Conservation (phyloP, 2,797 vertebrate species). For the Spizella passerina region DNA sequence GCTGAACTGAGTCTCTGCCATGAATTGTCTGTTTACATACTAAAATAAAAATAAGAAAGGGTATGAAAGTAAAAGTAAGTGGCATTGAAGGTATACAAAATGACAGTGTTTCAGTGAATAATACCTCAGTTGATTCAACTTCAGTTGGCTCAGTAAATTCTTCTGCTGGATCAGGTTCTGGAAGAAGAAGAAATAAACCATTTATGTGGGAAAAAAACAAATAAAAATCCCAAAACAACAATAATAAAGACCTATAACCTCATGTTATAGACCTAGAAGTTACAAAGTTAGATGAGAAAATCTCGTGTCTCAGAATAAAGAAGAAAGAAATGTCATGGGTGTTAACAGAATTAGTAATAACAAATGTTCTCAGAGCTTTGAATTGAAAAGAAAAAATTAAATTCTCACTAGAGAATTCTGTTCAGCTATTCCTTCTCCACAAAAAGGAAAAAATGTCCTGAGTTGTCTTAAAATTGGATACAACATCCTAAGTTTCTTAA, state of each 20-base stretch:
- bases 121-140: conserved; percentile 96
- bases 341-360: not conserved
- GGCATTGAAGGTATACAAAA: conserved; percentile 60
- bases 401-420: not conserved
- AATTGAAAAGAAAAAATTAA: not conserved
- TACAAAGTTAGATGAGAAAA: not conserved
- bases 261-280: not conserved
- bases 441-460: not conserved
- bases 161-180: conserved; percentile 87
- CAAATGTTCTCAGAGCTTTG: not conserved
- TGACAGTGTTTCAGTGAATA: conserved; percentile 37
- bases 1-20: conserved; percentile 93
- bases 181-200: not conserved
- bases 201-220: not conserved
- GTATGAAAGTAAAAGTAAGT: conserved; percentile 68
- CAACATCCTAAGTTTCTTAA: not conserved
- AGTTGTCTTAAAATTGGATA: not conserved
- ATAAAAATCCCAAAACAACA: not conserved
- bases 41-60: conserved; percentile 79
- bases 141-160: conserved; percentile 88
- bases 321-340: not conserved
- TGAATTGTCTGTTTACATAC: conserved; percentile 99
- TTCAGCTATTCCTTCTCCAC: not conserved
- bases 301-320: not conserved
- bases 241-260: not conserved